phyloP scores from a whole-genome alignment of 2,888 invertebrate genomes.

The Andrena camellia region DNA sequence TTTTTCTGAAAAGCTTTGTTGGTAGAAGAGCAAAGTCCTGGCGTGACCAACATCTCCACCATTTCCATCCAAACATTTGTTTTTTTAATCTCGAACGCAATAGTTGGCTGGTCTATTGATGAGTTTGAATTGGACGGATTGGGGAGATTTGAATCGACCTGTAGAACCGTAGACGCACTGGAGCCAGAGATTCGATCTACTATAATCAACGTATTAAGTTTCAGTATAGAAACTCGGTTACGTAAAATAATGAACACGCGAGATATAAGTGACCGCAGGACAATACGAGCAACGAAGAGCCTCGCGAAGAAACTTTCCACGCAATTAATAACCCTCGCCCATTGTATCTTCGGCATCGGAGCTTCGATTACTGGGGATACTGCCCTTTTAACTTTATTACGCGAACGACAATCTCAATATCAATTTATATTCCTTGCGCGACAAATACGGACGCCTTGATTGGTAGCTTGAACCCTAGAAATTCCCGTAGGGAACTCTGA shows the following conservation, averaged over 20 bases:
- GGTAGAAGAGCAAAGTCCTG: slow-evolving; percentile 1
- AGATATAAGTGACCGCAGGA: slow-evolving; percentile 34
- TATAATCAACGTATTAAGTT: slow-evolving; percentile 54
- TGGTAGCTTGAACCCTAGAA: no score
- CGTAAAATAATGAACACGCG: slow-evolving; percentile 51
- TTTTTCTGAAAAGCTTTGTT: neutral
- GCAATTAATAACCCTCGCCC: slow-evolving; percentile 22
- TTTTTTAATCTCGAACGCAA: neutral
- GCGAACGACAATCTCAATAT: neutral
- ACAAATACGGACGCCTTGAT: no score
- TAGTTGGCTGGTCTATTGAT: neutral
- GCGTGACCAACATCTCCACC: neutral
- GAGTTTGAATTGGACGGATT: neutral
- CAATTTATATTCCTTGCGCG: neutral
- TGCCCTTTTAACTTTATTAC: neutral
- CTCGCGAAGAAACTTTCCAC: slow-evolving; percentile 38
- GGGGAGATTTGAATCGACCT: neutral
- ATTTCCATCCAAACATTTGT: no score
- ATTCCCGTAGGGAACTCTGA: no score
- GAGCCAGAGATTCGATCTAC: slow-evolving; percentile 21
- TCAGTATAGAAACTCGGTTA: slow-evolving; percentile 55
- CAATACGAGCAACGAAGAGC: slow-evolving; percentile 47
- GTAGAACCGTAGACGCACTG: neutral
- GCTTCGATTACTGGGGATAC: neutral
- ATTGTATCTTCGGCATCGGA: slow-evolving; percentile 1